phyloP scores from a whole-genome alignment of 2,797 vertebrate species.

The Xenops minutus region DNA sequence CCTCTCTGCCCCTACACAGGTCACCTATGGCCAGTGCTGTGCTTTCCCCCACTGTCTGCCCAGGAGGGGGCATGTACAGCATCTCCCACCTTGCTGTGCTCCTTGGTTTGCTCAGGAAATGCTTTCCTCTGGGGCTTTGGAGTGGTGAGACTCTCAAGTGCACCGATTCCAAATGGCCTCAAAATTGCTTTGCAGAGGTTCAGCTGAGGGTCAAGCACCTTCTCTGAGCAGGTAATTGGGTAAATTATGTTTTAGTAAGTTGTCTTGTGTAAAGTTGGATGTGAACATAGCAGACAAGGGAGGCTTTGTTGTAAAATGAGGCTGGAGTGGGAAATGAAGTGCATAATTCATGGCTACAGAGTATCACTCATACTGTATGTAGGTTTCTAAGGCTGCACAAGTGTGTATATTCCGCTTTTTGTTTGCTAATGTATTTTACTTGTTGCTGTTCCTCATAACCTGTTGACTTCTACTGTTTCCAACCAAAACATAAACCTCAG shows the following conservation, averaged over 20 bases:
- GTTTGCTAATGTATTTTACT: neutral
- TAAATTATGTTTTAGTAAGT: slow-evolving; percentile 8
- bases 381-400: neutral
- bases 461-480: neutral
- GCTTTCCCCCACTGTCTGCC: neutral
- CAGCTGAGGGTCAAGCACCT: neutral
- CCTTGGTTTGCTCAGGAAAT: neutral
- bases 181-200: slow-evolving; percentile 14
- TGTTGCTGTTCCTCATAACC: slow-evolving; percentile 6
- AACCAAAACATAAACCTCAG: slow-evolving; percentile 4
- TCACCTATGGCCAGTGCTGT: neutral
- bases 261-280: neutral
- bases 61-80: accelerated
- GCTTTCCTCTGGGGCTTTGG: neutral
- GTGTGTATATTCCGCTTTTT: neutral
- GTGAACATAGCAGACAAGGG: neutral
- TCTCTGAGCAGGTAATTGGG: slow-evolving; percentile 20
- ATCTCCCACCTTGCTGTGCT: neutral
- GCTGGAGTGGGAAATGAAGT: neutral
- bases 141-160: neutral
- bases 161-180: neutral
- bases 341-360: neutral
- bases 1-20: accelerated
- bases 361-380: neutral
- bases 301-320: slow-evolving; percentile 4